A percentile compares a stretch with the other conserved stretches of the same genome.
Conservation (phyloP, 1,140 invertebrate species). For the Bombus waltoni region DNA sequence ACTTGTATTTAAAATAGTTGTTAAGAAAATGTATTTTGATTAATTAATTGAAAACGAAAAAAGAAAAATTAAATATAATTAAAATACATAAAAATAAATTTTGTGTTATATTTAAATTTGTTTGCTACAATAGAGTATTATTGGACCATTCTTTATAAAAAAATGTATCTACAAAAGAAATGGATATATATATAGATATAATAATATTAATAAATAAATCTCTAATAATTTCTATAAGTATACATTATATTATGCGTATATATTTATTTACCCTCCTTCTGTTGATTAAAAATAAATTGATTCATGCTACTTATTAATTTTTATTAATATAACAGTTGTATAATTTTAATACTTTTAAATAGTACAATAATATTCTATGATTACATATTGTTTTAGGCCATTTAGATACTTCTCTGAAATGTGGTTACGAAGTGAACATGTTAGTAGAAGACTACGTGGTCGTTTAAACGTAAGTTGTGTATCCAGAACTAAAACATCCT, state of each 20-base stretch:
- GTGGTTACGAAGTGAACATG: conserved; percentile 81
- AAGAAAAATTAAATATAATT: not conserved
- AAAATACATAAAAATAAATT: not conserved
- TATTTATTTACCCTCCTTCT: not conserved
- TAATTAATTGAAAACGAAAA: not conserved
- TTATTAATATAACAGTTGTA: not conserved
- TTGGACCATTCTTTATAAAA: not conserved
- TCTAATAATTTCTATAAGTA: not conserved
- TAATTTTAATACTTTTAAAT: not conserved
- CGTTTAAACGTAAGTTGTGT: conserved; percentile 72
- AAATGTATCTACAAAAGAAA: not conserved
- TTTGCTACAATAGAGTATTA: conserved; percentile 46
- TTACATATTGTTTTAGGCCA: conserved; percentile 57
- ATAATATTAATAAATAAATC: not conserved
- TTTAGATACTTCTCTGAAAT: conserved; percentile 65
- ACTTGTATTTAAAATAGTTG: not conserved
- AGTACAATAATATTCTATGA: conserved; percentile 1
- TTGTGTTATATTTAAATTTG: conserved; percentile 7
- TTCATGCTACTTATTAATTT: not conserved
- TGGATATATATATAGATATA: not conserved
- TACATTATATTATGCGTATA: not conserved
- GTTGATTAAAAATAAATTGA: too few relatives aligned
- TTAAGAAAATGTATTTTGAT: not conserved
- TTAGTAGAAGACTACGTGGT: conserved; percentile 79
- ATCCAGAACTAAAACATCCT: conserved; percentile 68